A percentile compares a stretch with the other conserved stretches of the same genome.
Evolutionary conservation across 1,140 invertebrate species (phyloP).

Genomic region (Centruroides vittatus): DNA sequence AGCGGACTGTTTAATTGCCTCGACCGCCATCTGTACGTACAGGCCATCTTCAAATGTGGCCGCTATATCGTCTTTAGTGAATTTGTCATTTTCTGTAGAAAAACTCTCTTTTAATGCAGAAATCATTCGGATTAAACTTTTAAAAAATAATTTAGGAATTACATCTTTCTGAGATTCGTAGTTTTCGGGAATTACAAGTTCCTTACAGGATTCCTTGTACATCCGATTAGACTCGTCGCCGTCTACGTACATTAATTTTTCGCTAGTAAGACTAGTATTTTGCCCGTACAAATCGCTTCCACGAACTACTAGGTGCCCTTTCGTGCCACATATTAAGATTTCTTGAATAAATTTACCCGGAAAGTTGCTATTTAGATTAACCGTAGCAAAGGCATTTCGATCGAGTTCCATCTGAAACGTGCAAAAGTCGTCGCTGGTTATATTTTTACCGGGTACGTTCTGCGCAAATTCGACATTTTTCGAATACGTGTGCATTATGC

Average conservation of each 20-base stretch:
- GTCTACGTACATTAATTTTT: constrained; percentile 52
- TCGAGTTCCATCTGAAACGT: constrained; percentile 88
- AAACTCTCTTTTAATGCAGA: constrained; percentile 79
- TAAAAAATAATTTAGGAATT: constrained; percentile 70
- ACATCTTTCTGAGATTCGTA: neutral
- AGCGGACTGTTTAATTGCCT: constrained; percentile 70
- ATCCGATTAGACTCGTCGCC: constrained; percentile 53
- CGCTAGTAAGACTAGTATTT: constrained; percentile 27
- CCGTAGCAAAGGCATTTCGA: constrained; percentile 65
- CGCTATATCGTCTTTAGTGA: constrained; percentile 41
- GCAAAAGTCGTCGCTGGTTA: constrained; percentile 90
- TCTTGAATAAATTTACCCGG: constrained; percentile 42
- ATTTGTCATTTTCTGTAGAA: constrained; percentile 25
- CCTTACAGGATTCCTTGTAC: no score
- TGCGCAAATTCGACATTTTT: constrained; percentile 28
- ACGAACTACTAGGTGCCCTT: constrained; percentile 33
- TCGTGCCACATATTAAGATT: constrained; percentile 35
- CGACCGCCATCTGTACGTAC: constrained; percentile 88
- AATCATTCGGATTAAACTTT: constrained; percentile 81
- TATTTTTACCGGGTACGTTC: constrained; percentile 39
- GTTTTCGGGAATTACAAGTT: constrained; percentile 26
- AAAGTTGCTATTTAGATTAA: constrained; percentile 61
- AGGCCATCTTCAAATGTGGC: constrained; percentile 91
- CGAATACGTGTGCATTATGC: constrained; percentile 74
- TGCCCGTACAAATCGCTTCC: constrained; percentile 37